phyloP scores from a whole-genome alignment of 2,113 vertebrate genomes.

The Rostratula benghalensis region DNA sequence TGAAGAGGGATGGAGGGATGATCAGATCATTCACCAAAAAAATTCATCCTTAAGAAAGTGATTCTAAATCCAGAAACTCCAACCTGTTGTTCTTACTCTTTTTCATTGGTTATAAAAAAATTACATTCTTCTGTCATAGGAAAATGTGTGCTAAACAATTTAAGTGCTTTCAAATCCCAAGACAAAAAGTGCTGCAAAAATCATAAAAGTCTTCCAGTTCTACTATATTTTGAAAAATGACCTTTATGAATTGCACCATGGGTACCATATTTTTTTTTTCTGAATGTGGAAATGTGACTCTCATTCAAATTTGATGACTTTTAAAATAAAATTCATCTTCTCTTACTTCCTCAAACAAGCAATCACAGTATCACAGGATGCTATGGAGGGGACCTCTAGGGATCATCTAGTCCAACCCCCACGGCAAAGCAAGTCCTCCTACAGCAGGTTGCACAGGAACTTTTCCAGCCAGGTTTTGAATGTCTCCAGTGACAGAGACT shows the following conservation, averaged over 20 bases:
- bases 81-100: background rate
- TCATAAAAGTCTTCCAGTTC: background rate
- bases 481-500: too few species aligned
- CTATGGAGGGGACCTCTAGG: too few species aligned
- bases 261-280: background rate
- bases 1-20: background rate
- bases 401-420: too few species aligned
- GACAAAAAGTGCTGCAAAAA: background rate
- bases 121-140: background rate
- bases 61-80: background rate
- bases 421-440: too few species aligned
- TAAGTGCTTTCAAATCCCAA: background rate
- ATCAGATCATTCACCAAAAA: background rate
- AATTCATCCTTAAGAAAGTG: background rate
- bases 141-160: background rate
- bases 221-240: background rate
- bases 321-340: background rate
- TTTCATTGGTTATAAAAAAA: background rate
- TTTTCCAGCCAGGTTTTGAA: too few species aligned
- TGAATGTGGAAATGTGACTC: background rate
- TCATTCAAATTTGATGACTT: background rate
- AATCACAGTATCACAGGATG: too few species aligned
- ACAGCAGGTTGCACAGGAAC: too few species aligned
- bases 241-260: background rate
- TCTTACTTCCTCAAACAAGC: background rate